phyloP scores from a whole-genome alignment of 2,888 invertebrate species.

The Epistrophella euchroma region DNA sequence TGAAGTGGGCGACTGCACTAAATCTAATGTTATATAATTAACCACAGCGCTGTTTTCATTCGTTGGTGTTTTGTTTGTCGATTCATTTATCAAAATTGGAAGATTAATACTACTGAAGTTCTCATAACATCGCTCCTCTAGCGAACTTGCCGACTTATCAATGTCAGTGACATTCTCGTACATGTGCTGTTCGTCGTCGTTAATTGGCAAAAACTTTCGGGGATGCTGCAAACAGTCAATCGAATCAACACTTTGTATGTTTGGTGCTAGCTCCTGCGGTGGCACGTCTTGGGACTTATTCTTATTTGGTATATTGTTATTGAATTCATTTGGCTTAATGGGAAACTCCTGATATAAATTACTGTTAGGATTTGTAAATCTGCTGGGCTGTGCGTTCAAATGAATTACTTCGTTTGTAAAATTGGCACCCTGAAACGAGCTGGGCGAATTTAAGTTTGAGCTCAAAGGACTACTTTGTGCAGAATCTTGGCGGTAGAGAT shows the following conservation, averaged over 20 bases:
- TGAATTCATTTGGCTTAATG: slow-evolving; percentile 78
- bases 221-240: slow-evolving; percentile 36
- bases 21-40: slow-evolving; percentile 83
- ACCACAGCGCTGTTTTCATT: slow-evolving; percentile 77
- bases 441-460: slow-evolving; percentile 82
- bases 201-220: slow-evolving; percentile 51
- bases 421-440: slow-evolving; percentile 85
- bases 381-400: slow-evolving; percentile 79
- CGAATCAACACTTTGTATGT: slow-evolving; percentile 63
- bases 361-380: slow-evolving; percentile 82
- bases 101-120: slow-evolving; percentile 80
- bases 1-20: slow-evolving; percentile 82
- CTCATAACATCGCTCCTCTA: slow-evolving; percentile 80
- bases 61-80: slow-evolving; percentile 49
- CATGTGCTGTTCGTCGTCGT: slow-evolving; percentile 78
- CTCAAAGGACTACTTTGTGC: slow-evolving; percentile 80
- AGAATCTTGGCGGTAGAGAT: slow-evolving; percentile 77
- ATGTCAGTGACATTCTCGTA: slow-evolving; percentile 80
- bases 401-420: slow-evolving; percentile 86
- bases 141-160: slow-evolving; percentile 48
- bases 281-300: slow-evolving; percentile 81
- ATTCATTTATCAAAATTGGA: slow-evolving; percentile 76
- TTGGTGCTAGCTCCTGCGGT: slow-evolving; percentile 82
- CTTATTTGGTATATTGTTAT: slow-evolving; percentile 77
- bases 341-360: slow-evolving; percentile 87